phyloP scores from a whole-genome alignment of 2,888 invertebrate genomes.

The Pycnomerus fuliginosus region DNA sequence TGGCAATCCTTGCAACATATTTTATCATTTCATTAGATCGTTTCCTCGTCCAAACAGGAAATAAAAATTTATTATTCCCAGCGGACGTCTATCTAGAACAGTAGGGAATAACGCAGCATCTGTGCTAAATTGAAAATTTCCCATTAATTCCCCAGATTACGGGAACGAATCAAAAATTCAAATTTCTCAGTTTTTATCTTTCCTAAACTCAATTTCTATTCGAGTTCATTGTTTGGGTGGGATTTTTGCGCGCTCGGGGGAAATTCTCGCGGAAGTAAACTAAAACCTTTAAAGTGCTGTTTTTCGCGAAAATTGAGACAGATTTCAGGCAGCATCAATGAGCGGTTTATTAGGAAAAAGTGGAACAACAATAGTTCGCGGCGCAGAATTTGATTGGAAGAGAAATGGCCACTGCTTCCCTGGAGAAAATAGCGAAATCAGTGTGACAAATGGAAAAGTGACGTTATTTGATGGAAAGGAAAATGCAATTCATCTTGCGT shows the following conservation, averaged over 20 bases:
- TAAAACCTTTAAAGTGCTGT: too few relatives aligned
- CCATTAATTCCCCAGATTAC: conserved; percentile 1
- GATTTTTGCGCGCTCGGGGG: too few relatives aligned
- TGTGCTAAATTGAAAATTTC: conserved; percentile 4
- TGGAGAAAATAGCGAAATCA: neutral
- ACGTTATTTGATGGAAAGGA: conserved; percentile 1
- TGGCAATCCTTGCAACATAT: neutral
- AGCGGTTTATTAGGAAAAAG: too few relatives aligned
- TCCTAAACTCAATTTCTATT: too few relatives aligned
- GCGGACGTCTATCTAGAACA: neutral
- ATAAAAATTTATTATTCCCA: conserved; percentile 2
- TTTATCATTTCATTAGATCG: conserved; percentile 6
- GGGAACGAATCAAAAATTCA: too few relatives aligned
- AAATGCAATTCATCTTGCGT: conserved; percentile 1
- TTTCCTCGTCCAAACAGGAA: neutral
- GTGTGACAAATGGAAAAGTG: conserved; percentile 2
- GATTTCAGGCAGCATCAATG: too few relatives aligned
- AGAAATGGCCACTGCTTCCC: neutral
- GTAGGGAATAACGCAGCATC: too few relatives aligned
- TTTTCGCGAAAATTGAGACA: too few relatives aligned
- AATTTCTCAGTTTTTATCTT: too few relatives aligned
- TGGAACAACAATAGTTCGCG: neutral
- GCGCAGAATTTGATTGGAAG: conserved; percentile 4
- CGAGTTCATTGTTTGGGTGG: too few relatives aligned
- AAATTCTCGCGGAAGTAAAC: too few relatives aligned